Evolutionary conservation across 2,888 invertebrate genomes (phyloP), one percentile per base, ranked within the genome.

Genomic region (Saturnia japonica): DNA sequence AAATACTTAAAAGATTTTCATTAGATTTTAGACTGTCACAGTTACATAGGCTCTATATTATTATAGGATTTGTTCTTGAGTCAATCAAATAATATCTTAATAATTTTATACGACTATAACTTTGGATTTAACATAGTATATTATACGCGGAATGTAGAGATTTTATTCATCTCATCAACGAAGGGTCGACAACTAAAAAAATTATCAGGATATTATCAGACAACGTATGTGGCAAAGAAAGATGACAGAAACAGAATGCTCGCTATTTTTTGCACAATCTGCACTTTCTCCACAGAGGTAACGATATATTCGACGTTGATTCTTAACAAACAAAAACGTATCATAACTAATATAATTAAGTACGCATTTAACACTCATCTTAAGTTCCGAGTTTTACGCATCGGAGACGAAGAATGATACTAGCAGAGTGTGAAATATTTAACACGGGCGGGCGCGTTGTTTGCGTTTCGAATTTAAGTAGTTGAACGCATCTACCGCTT

Each of bases 391-490:
- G 70, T 16, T 67, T 70, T 67, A 67, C 54, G 42, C 64, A 19
- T 54, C 22, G 71, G 71, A 77, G 74, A 75, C 73, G 70, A 74
- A 71, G 74, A 79, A 80, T 75, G 78, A 80, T 77, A 75, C 69
- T 73, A 72, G 70, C 70, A 68, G 70, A 74, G 79, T 76, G 81
- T 82, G 80, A 83, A 83, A 82, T 80, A 83, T 82, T 83, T 83
- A 85, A 80, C 80, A 82, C 78, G 78, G 76, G 78, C 80, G 80
- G 76, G 75, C 75, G 76, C 78, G 74, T 78, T 87, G 82, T 86
- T 85, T 86, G 84, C 79, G 77, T 82, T 83, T 82, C 80, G 76
- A 84, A 84, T 86, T 85, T 82, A 81, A 84, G 76, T 78, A 75
- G 74, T 74, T 72, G 78, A 80, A 77, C 80, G 81, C 82, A 82